Base-by-base conservation (phyloP, 2,888 invertebrate genomes). In the Emmelina monodactyla region DNA sequence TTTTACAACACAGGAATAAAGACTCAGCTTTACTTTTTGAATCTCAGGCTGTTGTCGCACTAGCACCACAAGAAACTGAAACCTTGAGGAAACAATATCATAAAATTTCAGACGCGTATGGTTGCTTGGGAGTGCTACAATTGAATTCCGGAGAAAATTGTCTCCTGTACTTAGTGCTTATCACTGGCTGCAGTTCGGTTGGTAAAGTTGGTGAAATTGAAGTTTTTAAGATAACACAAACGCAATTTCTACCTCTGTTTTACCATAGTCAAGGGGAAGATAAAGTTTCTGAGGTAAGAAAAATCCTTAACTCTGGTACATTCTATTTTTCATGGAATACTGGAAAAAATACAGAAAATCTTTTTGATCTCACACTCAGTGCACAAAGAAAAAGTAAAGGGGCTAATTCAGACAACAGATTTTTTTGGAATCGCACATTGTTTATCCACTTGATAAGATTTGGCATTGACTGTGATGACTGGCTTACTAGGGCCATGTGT, bases 371-470 rank as follows among this genome's bases (percentile, higher is more conserved):
- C 39, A 98, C 97, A 10, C 75, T 97, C 36, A 97, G 96, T 68
- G 92, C 94, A 34, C 98, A 98, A 78, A 85, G 94, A 48, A 86
- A 91, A 53, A 86, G 88, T 46, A 89, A 89, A 61, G 91, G 91
- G 7, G 84, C 82, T 11, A 84, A 83, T 47, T 90, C 95, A 31
- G 98, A 99, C 71, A 94, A 96, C 58, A 85, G 97, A 59, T 99
- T 99, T 69, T 98, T 99, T 65, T 99, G 98, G 97, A 99, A 99
- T 68, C 88, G 97, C 51, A 95, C 94, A 82, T 82, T 99, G 44
- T 94, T 95, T 63, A 91, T 97, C 43, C 95, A 96, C 71, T 82
- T 98, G 47, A 86, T 96, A 52, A 85, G 95, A 47, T 98, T 87
- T 80, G 94, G 94, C 34, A 91, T 99, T 28, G 89, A 95, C 61